Evolutionary conservation across 64 coral and sea anemone genomes (phyloP), one percentile per base, ranked within the genome.

Genomic region (Astreopora myriophthalma): DNA sequence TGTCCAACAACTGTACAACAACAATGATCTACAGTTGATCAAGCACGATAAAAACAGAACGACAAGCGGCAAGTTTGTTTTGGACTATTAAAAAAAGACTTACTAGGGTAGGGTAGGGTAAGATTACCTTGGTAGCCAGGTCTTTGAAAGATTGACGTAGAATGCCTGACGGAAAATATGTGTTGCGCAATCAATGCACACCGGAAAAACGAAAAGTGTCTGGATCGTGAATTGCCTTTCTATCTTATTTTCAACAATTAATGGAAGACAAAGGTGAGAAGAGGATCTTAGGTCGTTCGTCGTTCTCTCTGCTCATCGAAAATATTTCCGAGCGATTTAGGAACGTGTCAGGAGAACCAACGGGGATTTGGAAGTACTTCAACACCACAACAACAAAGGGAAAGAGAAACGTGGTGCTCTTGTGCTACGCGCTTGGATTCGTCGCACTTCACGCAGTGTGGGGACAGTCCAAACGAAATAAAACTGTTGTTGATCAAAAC

Each of bases 401-500:
- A 19, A 92, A 92, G 35, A 74, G 80, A 37, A 92, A 92, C 72
- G 69, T 92, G 3, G 77, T 92, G 26, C 42, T 92, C 32, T 75
- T 71, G 60, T 77, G 67, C 16, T 92, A 92, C 48, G 25, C 72
- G 5, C 14, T 92, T 20, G 90, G 90, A 74, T 92, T 92, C 61
- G 12, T 86, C 34, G 90, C 69, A 76, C 72, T 92, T 22, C 90
- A 92, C 34, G 82, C 65, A 11, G 80, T 92, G 31, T 92, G 90
- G 90, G 27, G 27, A 20, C 80, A 92, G 19, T 73, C 90, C 2
- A 92, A 86, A 30, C 46, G 81, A 27, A 65, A 64, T 8, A 62
- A 26, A 22, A 64, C 31, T 37, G 20, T 34, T 35, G 17, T 61
- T 20, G 33, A 26, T 9, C 55, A 39, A 4, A 37, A 82, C 33